Conservation (phyloP, 2,797 vertebrate genomes). For the Acanthiza pusilla region DNA sequence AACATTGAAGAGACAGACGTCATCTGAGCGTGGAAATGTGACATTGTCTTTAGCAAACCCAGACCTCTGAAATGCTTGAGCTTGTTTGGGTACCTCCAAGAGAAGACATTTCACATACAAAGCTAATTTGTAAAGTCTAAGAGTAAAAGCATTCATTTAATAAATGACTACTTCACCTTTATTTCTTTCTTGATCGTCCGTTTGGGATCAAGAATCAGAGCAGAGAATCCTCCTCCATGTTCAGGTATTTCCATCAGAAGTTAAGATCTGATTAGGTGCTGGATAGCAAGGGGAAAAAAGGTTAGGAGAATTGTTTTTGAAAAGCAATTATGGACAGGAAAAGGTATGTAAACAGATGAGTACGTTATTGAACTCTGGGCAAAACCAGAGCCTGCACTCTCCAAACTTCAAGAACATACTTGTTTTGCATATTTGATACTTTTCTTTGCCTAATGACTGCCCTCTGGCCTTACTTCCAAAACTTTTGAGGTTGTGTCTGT, state of each 20-base stretch:
- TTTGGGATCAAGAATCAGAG: neutral
- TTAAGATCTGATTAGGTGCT: neutral
- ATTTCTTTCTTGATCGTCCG: neutral
- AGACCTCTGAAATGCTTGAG: neutral
- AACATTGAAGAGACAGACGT: neutral
- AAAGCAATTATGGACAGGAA: neutral
- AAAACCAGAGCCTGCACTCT: neutral
- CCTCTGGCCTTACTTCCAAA: neutral
- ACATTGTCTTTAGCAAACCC: neutral
- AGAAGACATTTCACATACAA: neutral
- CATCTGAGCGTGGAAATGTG: neutral
- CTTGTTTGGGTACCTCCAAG: neutral
- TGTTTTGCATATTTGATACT: neutral
- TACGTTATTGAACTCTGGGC: neutral
- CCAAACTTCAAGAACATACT: neutral
- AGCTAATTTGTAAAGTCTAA: neutral
- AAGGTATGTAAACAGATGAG: neutral
- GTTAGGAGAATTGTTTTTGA: neutral
- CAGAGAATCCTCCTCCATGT: neutral
- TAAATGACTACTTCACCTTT: neutral
- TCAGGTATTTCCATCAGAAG: neutral
- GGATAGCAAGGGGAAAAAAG: neutral
- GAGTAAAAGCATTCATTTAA: neutral
- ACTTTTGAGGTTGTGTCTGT: neutral
- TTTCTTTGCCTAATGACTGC: neutral